Evolutionary conservation across 2,113 vertebrate genomes (phyloP).

Genomic region (Lampris incognitus): DNA sequence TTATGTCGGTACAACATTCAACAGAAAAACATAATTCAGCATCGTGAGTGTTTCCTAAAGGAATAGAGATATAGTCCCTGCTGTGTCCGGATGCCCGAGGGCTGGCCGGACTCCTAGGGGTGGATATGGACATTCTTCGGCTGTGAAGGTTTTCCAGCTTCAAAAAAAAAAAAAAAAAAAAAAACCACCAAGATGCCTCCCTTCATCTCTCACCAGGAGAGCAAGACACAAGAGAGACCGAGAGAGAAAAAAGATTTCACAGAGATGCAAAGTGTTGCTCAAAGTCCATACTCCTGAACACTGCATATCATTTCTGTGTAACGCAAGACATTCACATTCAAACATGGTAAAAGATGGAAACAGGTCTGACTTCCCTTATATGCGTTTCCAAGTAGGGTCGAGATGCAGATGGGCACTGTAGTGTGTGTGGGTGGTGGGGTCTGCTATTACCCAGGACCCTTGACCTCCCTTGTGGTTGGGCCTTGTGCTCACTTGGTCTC

Average conservation of each 20-base stretch:
- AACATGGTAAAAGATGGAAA: constrained; percentile 32
- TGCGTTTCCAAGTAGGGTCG: constrained; percentile 55
- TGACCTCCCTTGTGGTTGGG: constrained; percentile 12
- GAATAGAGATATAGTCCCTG: constrained; percentile 43
- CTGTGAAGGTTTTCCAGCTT: constrained; percentile 65
- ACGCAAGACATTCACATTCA: constrained; percentile 70
- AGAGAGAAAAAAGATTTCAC: constrained; percentile 30
- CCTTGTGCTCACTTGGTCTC: too few relatives aligned
- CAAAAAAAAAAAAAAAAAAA: constrained; percentile 14
- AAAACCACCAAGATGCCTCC: constrained; percentile 24
- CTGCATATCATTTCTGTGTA: constrained; percentile 68
- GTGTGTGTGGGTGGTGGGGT: constrained; percentile 35
- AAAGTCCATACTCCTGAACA: constrained; percentile 55
- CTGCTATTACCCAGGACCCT: constrained; percentile 44
- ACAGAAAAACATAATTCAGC: constrained; percentile 65
- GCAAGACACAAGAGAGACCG: constrained; percentile 36
- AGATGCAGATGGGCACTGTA: constrained; percentile 17
- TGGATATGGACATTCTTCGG: constrained; percentile 73
- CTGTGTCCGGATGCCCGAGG: constrained; percentile 24
- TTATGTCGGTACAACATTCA: constrained; percentile 72
- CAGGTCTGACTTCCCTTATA: constrained; percentile 64
- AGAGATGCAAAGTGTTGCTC: constrained; percentile 37
- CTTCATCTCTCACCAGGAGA: constrained; percentile 66
- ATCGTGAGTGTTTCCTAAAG: constrained; percentile 52
- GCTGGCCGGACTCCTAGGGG: constrained; percentile 5